These are phyloP conservation scores for Antheraea mylitta DNA, from an alignment of 1,140 invertebrate species.

Conservation along the genomic window DNA sequence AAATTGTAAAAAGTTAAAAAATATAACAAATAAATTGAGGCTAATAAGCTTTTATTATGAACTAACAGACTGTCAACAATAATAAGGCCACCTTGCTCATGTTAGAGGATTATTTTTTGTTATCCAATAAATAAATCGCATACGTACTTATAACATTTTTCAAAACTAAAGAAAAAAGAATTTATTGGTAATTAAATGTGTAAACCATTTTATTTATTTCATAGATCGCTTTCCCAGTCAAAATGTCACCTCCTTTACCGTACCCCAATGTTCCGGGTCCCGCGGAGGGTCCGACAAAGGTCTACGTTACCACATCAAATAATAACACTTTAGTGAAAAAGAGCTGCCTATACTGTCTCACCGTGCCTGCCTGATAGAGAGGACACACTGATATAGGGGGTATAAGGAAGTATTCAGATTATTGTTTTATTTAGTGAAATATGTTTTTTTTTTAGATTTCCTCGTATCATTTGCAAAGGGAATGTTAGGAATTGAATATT, in stretches of 20 bases:
- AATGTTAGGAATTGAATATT: background rate
- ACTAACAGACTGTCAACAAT: no score
- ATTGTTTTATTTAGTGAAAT: slow-evolving; percentile 2
- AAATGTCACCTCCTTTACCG: background rate
- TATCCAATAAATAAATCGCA: no score
- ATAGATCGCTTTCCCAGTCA: background rate
- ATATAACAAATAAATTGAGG: no score
- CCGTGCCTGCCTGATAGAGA: background rate
- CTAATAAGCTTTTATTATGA: no score
- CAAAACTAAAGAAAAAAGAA: no score
- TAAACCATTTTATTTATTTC: background rate
- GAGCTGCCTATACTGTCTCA: background rate
- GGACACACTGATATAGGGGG: background rate
- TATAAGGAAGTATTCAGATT: slow-evolving; percentile 1
- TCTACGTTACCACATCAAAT: background rate
- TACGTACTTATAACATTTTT: no score
- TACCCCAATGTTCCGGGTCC: background rate
- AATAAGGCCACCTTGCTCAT: no score
- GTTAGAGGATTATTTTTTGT: no score
- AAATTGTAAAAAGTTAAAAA: no score
- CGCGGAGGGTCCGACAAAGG: background rate
- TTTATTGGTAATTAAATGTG: background rate
- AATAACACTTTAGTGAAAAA: no score
- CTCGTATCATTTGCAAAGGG: background rate
- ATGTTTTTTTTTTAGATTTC: background rate